Evolutionary conservation across 2,797 vertebrate genomes (phyloP).

Genomic region (Nyctibius grandis): DNA sequence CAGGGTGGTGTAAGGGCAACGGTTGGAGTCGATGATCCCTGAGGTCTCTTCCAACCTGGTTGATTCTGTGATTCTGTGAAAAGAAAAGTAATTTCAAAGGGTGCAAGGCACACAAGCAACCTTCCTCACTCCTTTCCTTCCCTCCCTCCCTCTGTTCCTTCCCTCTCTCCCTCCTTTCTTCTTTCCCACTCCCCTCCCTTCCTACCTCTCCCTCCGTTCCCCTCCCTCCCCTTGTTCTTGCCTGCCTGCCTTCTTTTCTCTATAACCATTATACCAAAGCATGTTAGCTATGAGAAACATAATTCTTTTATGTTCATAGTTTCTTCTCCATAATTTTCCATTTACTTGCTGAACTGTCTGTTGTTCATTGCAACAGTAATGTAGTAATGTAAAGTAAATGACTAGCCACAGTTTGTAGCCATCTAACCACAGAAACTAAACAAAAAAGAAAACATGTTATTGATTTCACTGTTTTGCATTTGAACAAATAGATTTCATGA

Average conservation of each 20-base stretch:
- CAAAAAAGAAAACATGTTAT: background rate
- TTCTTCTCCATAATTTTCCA: background rate
- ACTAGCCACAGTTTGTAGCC: background rate
- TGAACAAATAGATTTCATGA: background rate
- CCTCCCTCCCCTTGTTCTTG: background rate
- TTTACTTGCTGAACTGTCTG: background rate
- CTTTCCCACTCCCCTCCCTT: too few species aligned
- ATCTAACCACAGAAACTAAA: background rate
- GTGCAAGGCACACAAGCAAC: background rate
- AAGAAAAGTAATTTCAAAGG: background rate
- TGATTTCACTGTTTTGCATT: background rate
- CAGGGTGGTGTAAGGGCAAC: too few species aligned
- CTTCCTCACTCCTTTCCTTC: fast-evolving
- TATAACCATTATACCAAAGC: background rate
- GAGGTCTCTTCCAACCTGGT: too few species aligned
- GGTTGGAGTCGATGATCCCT: too few species aligned
- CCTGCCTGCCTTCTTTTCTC: background rate
- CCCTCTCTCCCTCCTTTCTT: too few species aligned
- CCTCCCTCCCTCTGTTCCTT: background rate
- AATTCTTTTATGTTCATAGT: background rate
- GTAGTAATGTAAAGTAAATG: too few species aligned
- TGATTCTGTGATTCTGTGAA: too few species aligned
- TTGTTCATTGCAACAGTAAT: background rate
- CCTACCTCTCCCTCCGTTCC: background rate
- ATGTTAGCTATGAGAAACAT: background rate